These are phyloP conservation scores for Harpegnathos saltator DNA, from an alignment of 1,140 invertebrate species.

Conservation along the genomic window DNA sequence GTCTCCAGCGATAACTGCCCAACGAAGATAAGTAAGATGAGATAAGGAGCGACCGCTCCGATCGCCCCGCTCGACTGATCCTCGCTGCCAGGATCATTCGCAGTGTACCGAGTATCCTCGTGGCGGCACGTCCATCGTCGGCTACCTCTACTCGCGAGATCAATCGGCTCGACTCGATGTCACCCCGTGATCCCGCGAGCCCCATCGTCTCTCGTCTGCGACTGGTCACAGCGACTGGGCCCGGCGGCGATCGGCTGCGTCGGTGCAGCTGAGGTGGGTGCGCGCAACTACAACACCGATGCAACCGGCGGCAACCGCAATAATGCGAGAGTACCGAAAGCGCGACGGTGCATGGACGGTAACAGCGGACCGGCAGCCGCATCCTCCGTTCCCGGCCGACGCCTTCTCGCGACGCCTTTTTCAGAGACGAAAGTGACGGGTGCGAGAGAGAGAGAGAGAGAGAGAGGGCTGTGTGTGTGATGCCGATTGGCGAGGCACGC, in stretches of 20 bases:
- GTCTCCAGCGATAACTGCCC: constrained; percentile 47
- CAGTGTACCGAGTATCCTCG: constrained; percentile 66
- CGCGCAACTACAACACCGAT: background rate
- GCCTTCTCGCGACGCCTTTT: constrained; percentile 10
- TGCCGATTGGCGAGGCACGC: constrained; percentile 22
- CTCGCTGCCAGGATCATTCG: constrained; percentile 63
- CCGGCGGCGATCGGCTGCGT: constrained; percentile 29
- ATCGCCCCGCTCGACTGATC: constrained; percentile 33
- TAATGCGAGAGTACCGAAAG: constrained; percentile 74
- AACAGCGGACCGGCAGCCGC: constrained; percentile 58
- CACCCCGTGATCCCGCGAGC: constrained; percentile 62
- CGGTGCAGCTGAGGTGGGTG: background rate
- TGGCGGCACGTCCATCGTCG: no score
- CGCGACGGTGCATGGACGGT: constrained; percentile 62
- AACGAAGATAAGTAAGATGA: background rate
- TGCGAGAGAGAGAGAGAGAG: no score
- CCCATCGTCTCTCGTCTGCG: constrained; percentile 65
- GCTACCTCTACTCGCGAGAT: no score
- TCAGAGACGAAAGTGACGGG: constrained; percentile 54
- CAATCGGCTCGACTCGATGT: constrained; percentile 61
- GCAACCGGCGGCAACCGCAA: constrained; percentile 47
- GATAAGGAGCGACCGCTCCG: no score
- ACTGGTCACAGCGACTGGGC: constrained; percentile 64
- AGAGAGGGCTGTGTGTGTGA: constrained; percentile 10
- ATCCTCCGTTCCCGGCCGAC: constrained; percentile 43